These are phyloP conservation scores for Champsocephalus gunnari DNA, from an alignment of 2,797 vertebrate genomes.

Conservation along the genomic window DNA sequence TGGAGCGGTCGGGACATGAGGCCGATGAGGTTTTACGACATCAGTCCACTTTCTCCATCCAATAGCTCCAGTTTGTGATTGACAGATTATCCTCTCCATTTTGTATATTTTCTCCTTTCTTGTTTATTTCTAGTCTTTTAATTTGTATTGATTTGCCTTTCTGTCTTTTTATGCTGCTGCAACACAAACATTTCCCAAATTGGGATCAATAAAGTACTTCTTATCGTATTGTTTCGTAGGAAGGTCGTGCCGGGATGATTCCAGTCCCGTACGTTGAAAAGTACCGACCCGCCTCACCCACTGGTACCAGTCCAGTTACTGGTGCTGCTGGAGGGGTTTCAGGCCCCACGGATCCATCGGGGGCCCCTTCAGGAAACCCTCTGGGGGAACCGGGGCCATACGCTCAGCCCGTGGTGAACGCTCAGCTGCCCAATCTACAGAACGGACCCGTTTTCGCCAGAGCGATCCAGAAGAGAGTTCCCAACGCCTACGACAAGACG, in stretches of 20 bases:
- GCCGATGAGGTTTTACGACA: too few relatives aligned
- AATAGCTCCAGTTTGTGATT: too few relatives aligned
- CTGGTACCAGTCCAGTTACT: slow-evolving; percentile 86
- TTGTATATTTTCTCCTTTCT: too few relatives aligned
- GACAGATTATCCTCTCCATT: too few relatives aligned
- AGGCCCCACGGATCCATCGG: slow-evolving; percentile 87
- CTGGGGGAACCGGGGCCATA: slow-evolving; percentile 94
- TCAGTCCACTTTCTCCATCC: too few relatives aligned
- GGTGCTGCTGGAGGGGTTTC: slow-evolving; percentile 70
- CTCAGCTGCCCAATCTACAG: slow-evolving; percentile 97
- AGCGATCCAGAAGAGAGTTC: slow-evolving; percentile 99
- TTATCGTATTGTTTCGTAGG: slow-evolving; percentile 40
- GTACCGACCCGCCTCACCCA: slow-evolving; percentile 92
- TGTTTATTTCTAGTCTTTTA: too few relatives aligned
- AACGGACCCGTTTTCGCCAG: slow-evolving; percentile 97
- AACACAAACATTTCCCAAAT: too few relatives aligned
- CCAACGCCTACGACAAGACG: slow-evolving; percentile 99
- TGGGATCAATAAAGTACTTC: too few relatives aligned
- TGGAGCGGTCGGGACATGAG: too few relatives aligned
- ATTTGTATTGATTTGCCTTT: too few relatives aligned
- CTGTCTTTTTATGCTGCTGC: too few relatives aligned
- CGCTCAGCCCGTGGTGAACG: slow-evolving; percentile 91
- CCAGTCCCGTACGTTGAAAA: slow-evolving; percentile 98
- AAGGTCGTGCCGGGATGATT: slow-evolving; percentile 96
- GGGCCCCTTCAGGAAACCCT: slow-evolving; percentile 83